Evolutionary conservation across 2,113 vertebrate genomes (phyloP).

Genomic region (Oceanodroma tethys): DNA sequence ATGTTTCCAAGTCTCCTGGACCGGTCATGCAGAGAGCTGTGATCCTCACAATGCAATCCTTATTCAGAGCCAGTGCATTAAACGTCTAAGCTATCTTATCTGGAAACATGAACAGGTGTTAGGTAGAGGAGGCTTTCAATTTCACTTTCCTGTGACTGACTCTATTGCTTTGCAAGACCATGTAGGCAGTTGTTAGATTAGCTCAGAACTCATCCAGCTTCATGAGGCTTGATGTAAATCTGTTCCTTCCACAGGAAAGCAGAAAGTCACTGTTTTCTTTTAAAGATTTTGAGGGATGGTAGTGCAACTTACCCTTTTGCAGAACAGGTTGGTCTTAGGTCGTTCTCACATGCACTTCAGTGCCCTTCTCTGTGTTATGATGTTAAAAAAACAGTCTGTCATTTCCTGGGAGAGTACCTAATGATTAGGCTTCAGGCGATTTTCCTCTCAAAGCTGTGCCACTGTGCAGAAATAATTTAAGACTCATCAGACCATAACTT

Average conservation of each 20-base stretch:
- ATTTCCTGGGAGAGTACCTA: neutral
- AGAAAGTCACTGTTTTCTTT: neutral
- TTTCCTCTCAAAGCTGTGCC: neutral
- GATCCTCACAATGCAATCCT: neutral
- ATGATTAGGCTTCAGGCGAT: neutral
- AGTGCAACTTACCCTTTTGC: neutral
- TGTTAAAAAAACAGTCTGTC: neutral
- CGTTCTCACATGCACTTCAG: neutral
- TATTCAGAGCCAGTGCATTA: neutral
- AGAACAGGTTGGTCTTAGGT: neutral
- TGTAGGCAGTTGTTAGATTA: neutral
- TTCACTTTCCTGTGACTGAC: neutral
- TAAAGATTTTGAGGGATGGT: neutral
- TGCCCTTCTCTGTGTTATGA: neutral
- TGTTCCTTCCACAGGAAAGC: neutral
- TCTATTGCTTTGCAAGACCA: neutral
- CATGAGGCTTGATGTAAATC: neutral
- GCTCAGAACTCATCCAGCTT: neutral
- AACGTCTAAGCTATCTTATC: neutral
- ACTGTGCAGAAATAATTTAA: constrained; percentile 10
- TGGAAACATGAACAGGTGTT: neutral
- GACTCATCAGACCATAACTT: neutral
- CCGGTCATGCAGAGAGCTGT: neutral
- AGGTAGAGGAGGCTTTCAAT: neutral
- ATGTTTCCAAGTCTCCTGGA: neutral